phyloP scores from a whole-genome alignment of 2,797 vertebrate species.

The Lacerta bilineata region DNA sequence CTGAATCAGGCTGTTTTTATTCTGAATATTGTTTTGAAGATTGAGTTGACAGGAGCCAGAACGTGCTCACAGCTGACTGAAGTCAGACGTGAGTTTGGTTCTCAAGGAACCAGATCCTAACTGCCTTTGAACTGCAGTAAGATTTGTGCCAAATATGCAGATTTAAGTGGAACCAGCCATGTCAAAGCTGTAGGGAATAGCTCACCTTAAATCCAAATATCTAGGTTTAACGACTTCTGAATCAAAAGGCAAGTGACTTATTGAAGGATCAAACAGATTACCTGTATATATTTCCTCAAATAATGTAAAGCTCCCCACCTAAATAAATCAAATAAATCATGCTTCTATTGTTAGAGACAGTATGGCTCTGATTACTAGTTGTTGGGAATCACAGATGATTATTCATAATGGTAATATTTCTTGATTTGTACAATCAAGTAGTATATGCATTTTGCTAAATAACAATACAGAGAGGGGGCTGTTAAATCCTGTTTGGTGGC shows the following conservation, averaged over 20 bases:
- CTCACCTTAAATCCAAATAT: constrained; percentile 7
- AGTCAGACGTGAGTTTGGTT: not conserved
- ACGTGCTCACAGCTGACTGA: not conserved
- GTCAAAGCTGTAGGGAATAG: not conserved
- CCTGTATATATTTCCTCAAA: not conserved
- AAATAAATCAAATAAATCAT: not conserved
- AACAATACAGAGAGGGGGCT: no score
- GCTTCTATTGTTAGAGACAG: no score
- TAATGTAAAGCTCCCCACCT: not conserved
- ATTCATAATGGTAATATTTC: no score
- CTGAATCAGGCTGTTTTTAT: not conserved
- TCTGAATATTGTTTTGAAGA: not conserved
- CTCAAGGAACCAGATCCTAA: not conserved
- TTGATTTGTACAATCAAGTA: no score
- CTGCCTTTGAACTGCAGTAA: not conserved
- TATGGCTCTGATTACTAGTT: no score
- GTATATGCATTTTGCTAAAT: no score
- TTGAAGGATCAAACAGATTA: not conserved
- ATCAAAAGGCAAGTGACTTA: not conserved
- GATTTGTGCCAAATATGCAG: not conserved
- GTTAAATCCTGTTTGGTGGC: no score
- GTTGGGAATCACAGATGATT: no score
- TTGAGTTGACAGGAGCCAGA: not conserved
- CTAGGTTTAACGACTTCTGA: not conserved
- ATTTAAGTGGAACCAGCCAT: not conserved